These are phyloP conservation scores for Psittacula echo DNA, from an alignment of 2,797 vertebrate species.

Conservation along the genomic window DNA sequence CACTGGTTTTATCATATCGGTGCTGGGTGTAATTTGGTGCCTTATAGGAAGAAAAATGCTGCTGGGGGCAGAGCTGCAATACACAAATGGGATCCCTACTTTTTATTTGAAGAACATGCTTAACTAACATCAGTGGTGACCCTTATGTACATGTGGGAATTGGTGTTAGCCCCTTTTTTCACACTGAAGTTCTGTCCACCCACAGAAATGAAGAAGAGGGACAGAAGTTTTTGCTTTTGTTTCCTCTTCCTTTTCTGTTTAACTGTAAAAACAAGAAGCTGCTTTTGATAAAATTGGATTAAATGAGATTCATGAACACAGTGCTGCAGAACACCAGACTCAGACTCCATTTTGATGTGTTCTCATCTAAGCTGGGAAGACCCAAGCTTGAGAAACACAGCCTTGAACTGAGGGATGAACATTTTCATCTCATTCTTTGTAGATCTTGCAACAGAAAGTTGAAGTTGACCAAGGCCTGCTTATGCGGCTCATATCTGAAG, in stretches of 20 bases:
- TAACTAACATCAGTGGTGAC: neutral
- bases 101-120: neutral
- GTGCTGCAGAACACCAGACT: neutral
- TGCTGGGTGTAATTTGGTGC: neutral
- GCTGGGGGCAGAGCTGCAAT: neutral
- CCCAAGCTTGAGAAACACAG: neutral
- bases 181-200: neutral
- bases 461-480: neutral
- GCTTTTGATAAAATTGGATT: neutral
- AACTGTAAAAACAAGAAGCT: neutral
- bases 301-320: neutral
- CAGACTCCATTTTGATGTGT: neutral
- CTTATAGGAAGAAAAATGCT: neutral
- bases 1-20: neutral
- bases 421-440: neutral
- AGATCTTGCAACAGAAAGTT: neutral
- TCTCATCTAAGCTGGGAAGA: neutral
- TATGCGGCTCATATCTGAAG: neutral
- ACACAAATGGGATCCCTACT: neutral
- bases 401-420: neutral
- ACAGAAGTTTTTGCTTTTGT: neutral
- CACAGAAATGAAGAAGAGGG: neutral
- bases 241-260: neutral
- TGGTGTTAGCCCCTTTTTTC: neutral
- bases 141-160: neutral